phyloP scores from a whole-genome alignment of 2,888 invertebrate genomes.

The Dolichopus griseipennis region DNA sequence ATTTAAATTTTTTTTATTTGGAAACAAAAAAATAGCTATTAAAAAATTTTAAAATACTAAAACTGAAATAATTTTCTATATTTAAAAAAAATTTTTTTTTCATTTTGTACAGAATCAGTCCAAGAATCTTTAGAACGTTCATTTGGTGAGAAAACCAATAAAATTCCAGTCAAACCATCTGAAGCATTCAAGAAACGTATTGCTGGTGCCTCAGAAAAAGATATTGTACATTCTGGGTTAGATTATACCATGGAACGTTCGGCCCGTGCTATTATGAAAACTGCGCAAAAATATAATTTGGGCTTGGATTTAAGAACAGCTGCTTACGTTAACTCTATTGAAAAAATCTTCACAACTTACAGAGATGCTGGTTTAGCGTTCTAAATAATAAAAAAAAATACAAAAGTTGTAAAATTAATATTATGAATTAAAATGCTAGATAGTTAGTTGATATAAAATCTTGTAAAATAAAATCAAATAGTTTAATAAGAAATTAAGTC shows the following conservation, averaged over 20 bases:
- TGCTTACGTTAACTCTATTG: constrained; percentile 91
- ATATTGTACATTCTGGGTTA: constrained; percentile 96
- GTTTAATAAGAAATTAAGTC: too few species aligned
- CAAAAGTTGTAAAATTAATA: too few species aligned
- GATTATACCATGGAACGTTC: constrained; percentile 97
- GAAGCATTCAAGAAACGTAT: constrained; percentile 39
- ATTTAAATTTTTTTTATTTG: too few species aligned
- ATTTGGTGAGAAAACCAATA: constrained; percentile 76
- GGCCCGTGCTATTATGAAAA: constrained; percentile 88
- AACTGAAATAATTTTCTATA: neutral
- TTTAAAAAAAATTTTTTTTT: constrained; percentile 12
- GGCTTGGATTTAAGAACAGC: constrained; percentile 93
- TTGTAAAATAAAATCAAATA: too few species aligned
- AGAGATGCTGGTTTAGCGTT: constrained; percentile 92
- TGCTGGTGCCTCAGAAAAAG: constrained; percentile 92
- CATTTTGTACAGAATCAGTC: constrained; percentile 68
- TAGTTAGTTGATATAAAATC: too few species aligned
- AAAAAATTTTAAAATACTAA: too few species aligned
- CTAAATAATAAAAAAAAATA: constrained; percentile 43
- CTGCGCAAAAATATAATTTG: constrained; percentile 82
- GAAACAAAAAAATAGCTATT: too few species aligned
- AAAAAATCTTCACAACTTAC: constrained; percentile 93
- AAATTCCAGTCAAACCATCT: constrained; percentile 71
- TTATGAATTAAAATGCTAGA: too few species aligned
- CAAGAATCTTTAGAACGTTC: constrained; percentile 92